Conservation (phyloP, 30 jellyfish, hydroid and myxozoan genomes). For the Chrysaora quinquecirrha region DNA sequence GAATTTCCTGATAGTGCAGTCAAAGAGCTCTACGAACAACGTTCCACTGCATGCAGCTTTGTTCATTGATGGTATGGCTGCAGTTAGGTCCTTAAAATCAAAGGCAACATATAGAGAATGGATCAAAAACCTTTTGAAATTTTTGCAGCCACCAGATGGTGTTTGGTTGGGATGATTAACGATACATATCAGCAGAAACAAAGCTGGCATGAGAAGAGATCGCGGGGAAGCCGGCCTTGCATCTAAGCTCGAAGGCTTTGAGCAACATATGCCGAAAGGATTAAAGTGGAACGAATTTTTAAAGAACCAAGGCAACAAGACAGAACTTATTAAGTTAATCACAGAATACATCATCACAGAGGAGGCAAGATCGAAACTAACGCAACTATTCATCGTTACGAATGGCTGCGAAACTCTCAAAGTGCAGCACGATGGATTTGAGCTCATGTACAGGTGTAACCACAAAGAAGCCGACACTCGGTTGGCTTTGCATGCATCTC, state of each 20-base stretch:
- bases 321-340: neutral
- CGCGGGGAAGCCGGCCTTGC: conserved; percentile 4
- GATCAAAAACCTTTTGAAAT: neutral
- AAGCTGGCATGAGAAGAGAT: neutral
- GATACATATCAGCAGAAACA: conserved; percentile 10
- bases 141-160: conserved; percentile 23
- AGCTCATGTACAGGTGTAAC: neutral
- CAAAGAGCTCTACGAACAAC: no score
- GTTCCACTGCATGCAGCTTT: no score
- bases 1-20: no score
- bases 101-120: neutral
- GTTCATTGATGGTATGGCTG: no score
- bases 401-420: neutral
- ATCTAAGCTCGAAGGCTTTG: neutral
- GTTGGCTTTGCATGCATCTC: neutral
- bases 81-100: no score
- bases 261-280: conserved; percentile 4
- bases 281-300: neutral
- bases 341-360: neutral
- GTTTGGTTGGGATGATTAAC: neutral
- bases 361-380: neutral
- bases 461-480: conserved; percentile 1
- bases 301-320: neutral
- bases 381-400: neutral
- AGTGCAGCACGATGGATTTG: neutral